Conservation (phyloP, 2,113 vertebrate genomes). For the Orycteropus afer region DNA sequence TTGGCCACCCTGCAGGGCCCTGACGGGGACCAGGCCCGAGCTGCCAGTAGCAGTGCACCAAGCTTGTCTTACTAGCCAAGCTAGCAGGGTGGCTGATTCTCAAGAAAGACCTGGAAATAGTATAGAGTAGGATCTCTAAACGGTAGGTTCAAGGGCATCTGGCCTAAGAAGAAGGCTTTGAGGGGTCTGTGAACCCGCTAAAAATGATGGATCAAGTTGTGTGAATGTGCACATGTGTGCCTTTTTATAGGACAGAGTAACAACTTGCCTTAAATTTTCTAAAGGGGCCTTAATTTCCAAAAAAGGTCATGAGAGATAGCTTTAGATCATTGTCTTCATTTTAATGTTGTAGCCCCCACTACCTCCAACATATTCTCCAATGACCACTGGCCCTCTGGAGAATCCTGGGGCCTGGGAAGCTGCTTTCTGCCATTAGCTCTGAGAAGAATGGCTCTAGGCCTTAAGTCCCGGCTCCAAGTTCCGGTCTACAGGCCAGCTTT, state of each 20-base stretch:
- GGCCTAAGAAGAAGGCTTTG: neutral
- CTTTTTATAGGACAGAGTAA: conserved; percentile 31
- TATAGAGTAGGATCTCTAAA: neutral
- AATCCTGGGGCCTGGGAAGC: neutral
- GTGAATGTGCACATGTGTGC: neutral
- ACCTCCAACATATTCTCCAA: neutral
- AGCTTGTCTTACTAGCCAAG: conserved; percentile 28
- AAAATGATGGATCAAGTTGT: neutral
- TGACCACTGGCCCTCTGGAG: neutral
- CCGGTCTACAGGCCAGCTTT: neutral
- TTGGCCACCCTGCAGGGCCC: conserved; percentile 76
- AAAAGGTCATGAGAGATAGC: neutral
- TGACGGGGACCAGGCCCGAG: conserved; percentile 69
- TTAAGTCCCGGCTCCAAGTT: neutral
- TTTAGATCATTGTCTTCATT: conserved; percentile 9
- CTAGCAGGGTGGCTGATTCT: neutral
- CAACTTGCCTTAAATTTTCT: conserved; percentile 33
- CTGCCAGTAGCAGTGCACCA: neutral
- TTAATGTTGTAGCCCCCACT: conserved; percentile 3
- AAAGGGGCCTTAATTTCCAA: neutral
- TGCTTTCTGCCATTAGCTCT: neutral
- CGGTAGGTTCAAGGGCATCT: neutral
- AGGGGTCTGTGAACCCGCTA: neutral
- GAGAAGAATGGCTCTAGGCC: neutral
- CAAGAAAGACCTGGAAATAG: neutral